Evolutionary conservation across 1,140 invertebrate genomes (phyloP).

Genomic region (Zaprionus vittiger): DNA sequence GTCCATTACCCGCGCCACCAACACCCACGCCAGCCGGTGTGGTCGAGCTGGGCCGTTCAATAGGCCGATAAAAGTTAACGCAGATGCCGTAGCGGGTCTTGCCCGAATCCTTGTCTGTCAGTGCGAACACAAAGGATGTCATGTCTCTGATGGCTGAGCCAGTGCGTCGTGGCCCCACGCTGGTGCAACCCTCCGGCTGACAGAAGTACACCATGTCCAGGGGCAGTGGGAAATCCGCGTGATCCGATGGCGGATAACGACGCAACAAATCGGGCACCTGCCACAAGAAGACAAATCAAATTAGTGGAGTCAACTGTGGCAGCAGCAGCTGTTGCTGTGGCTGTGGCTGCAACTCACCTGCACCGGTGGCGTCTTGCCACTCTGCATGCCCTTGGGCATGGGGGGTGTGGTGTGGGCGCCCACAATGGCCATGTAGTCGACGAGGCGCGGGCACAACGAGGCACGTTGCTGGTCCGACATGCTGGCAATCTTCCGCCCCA

Average conservation of each 20-base stretch:
- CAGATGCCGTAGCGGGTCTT: slow-evolving; percentile 97
- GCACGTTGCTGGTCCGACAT: slow-evolving; percentile 88
- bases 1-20: slow-evolving; percentile 50
- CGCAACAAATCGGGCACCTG: slow-evolving; percentile 95
- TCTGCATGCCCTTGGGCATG: slow-evolving; percentile 86
- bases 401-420: slow-evolving; percentile 91
- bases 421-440: slow-evolving; percentile 98
- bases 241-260: slow-evolving; percentile 98
- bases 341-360: slow-evolving; percentile 86
- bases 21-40: slow-evolving; percentile 19
- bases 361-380: slow-evolving; percentile 88
- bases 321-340: neutral
- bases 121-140: slow-evolving; percentile 98
- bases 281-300: slow-evolving; percentile 13
- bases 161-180: slow-evolving; percentile 93
- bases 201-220: slow-evolving; percentile 99
- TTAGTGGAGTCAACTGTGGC: slow-evolving; percentile 3
- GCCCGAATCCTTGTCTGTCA: slow-evolving; percentile 99
- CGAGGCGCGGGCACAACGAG: slow-evolving; percentile 92
- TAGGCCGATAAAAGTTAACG: slow-evolving; percentile 98
- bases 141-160: slow-evolving; percentile 91
- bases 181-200: slow-evolving; percentile 99
- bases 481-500: neutral
- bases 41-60: slow-evolving; percentile 86
- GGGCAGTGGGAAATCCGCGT: slow-evolving; percentile 98